phyloP scores from a whole-genome alignment of 2,888 invertebrate genomes.

The Schrankia costaestrigalis region DNA sequence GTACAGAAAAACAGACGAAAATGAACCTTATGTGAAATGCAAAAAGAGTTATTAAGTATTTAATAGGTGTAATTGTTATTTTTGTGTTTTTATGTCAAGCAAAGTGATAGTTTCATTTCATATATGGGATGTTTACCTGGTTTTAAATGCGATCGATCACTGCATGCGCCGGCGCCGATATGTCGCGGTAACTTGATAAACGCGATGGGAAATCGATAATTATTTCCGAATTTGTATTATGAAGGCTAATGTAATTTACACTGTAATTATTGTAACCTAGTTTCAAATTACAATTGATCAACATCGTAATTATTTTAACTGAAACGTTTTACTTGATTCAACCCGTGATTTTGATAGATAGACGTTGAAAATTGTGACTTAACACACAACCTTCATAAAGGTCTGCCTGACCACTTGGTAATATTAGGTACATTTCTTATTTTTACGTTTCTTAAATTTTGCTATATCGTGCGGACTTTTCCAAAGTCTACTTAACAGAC shows the following conservation, averaged over 20 bases:
- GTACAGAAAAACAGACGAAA: conserved; percentile 13
- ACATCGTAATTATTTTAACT: background rate
- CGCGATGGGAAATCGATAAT: conserved; percentile 25
- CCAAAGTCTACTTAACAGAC: no score
- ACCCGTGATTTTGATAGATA: no score
- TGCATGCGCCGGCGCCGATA: conserved; percentile 47
- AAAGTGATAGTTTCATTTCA: conserved; percentile 42
- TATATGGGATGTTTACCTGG: conserved; percentile 51
- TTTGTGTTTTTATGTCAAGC: conserved; percentile 34
- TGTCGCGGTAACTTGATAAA: conserved; percentile 30
- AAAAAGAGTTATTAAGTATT: conserved; percentile 7
- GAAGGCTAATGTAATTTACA: background rate
- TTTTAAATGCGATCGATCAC: conserved; percentile 47
- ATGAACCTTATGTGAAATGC: conserved; percentile 13
- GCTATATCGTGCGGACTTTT: no score
- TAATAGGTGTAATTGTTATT: conserved; percentile 7
- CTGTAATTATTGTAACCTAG: no score
- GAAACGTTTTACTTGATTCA: no score
- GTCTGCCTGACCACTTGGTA: no score
- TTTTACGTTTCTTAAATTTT: no score
- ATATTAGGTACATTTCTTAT: no score
- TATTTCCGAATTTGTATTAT: conserved; percentile 10
- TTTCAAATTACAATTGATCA: background rate
- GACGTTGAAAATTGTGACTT: no score
- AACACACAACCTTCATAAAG: no score